phyloP scores from a whole-genome alignment of 2,113 vertebrate genomes.

The Mus spicilegus region DNA sequence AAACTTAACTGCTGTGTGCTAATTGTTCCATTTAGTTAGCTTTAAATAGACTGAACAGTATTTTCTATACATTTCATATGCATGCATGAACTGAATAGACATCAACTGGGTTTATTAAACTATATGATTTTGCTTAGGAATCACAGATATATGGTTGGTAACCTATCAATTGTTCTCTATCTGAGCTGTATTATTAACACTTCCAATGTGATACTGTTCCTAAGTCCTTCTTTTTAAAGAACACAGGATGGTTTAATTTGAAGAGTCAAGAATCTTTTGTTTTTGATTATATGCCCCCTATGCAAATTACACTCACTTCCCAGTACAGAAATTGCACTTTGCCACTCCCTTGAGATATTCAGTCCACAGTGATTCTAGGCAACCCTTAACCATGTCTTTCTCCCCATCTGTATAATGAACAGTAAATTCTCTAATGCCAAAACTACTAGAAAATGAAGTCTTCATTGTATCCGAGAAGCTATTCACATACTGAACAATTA shows the following conservation, averaged over 20 bases:
- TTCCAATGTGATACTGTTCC: background rate
- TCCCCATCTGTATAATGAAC: background rate
- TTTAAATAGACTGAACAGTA: background rate
- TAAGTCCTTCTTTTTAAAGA: background rate
- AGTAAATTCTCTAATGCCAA: background rate
- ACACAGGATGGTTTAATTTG: slow-evolving; percentile 20
- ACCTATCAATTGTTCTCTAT: background rate
- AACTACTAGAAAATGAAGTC: background rate
- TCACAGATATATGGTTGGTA: background rate
- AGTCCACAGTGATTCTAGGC: background rate
- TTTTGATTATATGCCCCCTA: slow-evolving; percentile 30
- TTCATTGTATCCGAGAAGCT: background rate
- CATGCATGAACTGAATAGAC: background rate
- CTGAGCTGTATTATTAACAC: background rate
- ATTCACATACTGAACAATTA: background rate
- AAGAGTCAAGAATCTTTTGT: slow-evolving; percentile 21
- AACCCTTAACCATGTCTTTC: background rate
- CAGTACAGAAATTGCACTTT: background rate
- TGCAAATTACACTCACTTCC: slow-evolving; percentile 24
- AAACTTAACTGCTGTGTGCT: background rate
- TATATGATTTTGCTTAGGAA: background rate
- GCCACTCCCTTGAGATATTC: background rate
- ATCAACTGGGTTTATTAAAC: background rate
- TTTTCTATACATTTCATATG: background rate
- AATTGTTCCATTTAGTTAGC: slow-evolving; percentile 25